A percentile compares a stretch with the other conserved stretches of the same genome.
Evolutionary conservation across 2,888 invertebrate species (phyloP).

Genomic region (Lepetodrilus schrolli): DNA sequence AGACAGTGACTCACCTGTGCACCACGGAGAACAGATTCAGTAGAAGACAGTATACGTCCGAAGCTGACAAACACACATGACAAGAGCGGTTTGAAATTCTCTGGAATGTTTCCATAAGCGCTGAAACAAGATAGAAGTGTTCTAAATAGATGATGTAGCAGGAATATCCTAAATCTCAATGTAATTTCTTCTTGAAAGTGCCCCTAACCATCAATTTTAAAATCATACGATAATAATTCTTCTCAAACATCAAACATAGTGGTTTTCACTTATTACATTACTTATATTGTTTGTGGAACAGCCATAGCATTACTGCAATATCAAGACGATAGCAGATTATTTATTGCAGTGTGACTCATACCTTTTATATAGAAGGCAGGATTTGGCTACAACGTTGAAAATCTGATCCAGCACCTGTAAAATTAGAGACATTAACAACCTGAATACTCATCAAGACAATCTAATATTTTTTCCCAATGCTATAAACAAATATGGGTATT

Average conservation of each 20-base stretch:
- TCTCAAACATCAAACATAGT: too few relatives aligned
- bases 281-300: too few relatives aligned
- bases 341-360: constrained; percentile 64
- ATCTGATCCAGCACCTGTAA: constrained; percentile 87
- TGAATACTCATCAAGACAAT: too few relatives aligned
- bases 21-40: constrained; percentile 47
- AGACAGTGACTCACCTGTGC: constrained; percentile 56
- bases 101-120: constrained; percentile 37
- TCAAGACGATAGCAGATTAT: too few relatives aligned
- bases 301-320: too few relatives aligned
- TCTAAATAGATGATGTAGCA: neutral
- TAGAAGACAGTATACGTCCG: constrained; percentile 52
- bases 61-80: constrained; percentile 55
- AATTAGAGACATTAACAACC: neutral
- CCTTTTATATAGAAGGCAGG: constrained; percentile 77
- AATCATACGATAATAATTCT: neutral
- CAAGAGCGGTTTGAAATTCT: constrained; percentile 50
- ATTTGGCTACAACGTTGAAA: constrained; percentile 93
- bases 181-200: neutral
- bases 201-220: neutral
- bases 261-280: too few relatives aligned
- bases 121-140: neutral
- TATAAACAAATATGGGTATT: too few relatives aligned
- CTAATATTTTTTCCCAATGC: too few relatives aligned
- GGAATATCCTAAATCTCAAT: neutral